A percentile compares a stretch with the other conserved stretches of the same genome.
Conservation (phyloP, 2,797 vertebrate species). For the Labeo calbasu region DNA sequence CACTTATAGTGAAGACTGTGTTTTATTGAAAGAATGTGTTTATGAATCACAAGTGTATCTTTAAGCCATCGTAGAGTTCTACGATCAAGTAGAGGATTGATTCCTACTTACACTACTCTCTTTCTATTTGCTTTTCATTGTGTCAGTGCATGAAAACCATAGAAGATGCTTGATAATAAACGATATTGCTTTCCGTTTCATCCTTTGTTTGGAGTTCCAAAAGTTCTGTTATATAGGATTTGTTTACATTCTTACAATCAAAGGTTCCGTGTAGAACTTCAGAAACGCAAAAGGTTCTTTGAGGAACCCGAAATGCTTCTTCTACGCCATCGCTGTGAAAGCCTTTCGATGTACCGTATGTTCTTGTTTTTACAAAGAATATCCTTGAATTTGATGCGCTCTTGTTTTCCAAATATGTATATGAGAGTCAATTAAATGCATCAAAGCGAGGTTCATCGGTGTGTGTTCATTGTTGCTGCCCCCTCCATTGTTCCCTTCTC, state of each 20-base stretch:
- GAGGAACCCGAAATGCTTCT: background rate
- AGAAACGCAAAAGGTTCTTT: background rate
- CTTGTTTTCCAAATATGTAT: slow-evolving; percentile 55
- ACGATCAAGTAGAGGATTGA: slow-evolving; percentile 70
- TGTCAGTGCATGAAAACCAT: slow-evolving; percentile 45
- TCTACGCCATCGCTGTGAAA: background rate
- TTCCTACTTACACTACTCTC: slow-evolving; percentile 59
- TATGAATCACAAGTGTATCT: slow-evolving; percentile 50
- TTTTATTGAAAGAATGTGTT: slow-evolving; percentile 49
- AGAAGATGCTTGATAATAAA: slow-evolving; percentile 22
- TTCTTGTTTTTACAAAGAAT: slow-evolving; percentile 42
- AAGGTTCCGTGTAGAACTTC: background rate
- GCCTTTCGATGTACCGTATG: background rate
- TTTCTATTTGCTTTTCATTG: slow-evolving; percentile 54
- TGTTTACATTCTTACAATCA: background rate
- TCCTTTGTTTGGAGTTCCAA: background rate
- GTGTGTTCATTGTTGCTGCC: slow-evolving; percentile 44
- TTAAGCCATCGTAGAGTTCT: slow-evolving; percentile 67
- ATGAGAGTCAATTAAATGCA: slow-evolving; percentile 60
- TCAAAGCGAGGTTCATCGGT: slow-evolving; percentile 53
- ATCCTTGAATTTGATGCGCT: slow-evolving; percentile 43
- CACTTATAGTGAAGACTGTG: slow-evolving; percentile 66
- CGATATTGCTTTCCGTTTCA: slow-evolving; percentile 1
- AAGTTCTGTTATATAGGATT: background rate
- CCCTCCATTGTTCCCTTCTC: slow-evolving; percentile 43